Evolutionary conservation across 1,140 invertebrate species (phyloP).

Genomic region (Drosophila setifemur): DNA sequence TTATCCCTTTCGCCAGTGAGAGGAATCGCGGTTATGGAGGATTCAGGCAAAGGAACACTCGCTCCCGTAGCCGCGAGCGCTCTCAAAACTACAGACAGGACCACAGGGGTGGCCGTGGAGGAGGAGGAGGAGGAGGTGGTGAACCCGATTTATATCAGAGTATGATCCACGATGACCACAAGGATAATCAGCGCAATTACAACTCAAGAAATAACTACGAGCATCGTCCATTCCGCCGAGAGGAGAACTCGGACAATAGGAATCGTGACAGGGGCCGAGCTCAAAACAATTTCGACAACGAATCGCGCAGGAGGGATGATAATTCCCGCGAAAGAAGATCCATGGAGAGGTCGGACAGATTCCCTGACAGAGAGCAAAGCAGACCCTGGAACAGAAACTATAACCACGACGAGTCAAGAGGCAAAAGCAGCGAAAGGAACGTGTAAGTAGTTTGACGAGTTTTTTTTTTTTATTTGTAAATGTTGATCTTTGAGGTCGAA

Average conservation of each 20-base stretch:
- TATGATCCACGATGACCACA: slow-evolving; percentile 72
- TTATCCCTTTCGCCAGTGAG: slow-evolving; percentile 29
- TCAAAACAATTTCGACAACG: slow-evolving; percentile 33
- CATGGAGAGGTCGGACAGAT: slow-evolving; percentile 13
- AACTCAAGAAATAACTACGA: slow-evolving; percentile 48
- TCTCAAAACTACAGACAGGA: slow-evolving; percentile 21
- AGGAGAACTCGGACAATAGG: slow-evolving; percentile 43
- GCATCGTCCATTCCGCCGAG: slow-evolving; percentile 54
- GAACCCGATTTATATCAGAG: slow-evolving; percentile 73
- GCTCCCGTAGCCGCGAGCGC: slow-evolving; percentile 69
- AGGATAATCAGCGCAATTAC: slow-evolving; percentile 58
- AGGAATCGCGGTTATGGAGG: slow-evolving; percentile 33
- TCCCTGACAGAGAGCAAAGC: background rate
- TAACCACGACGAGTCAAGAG: slow-evolving; percentile 12
- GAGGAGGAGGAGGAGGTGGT: slow-evolving; percentile 31
- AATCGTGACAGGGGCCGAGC: slow-evolving; percentile 38
- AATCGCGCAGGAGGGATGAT: slow-evolving; percentile 13
- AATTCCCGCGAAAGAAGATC: slow-evolving; percentile 8
- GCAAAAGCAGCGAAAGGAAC: slow-evolving; percentile 10
- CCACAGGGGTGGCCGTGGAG: slow-evolving; percentile 18
- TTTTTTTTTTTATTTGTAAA: no score
- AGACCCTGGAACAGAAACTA: slow-evolving; percentile 17
- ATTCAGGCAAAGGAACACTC: slow-evolving; percentile 46
- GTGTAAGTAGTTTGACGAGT: slow-evolving; percentile 5
- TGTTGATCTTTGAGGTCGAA: no score